Evolutionary conservation across 2,113 vertebrate genomes (phyloP).

Genomic region (Stegastes partitus): DNA sequence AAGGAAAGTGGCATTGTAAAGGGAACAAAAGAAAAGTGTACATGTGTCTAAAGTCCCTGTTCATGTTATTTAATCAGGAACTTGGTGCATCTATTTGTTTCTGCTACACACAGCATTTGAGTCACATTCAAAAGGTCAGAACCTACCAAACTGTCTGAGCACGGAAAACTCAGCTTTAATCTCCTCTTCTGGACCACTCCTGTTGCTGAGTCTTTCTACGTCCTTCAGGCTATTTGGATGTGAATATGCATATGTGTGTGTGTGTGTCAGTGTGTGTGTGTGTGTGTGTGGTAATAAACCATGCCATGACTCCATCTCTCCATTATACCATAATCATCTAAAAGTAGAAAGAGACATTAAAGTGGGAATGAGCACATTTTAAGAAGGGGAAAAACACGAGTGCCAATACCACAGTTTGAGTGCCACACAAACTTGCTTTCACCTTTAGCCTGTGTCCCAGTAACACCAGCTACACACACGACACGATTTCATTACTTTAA

Average conservation of each 20-base stretch:
- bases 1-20: neutral
- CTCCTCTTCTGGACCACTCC: slow-evolving; percentile 54
- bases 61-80: slow-evolving; percentile 13
- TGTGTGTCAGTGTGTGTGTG: slow-evolving; percentile 39
- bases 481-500: slow-evolving; percentile 37
- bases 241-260: slow-evolving; percentile 15
- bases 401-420: slow-evolving; percentile 73
- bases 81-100: slow-evolving; percentile 7
- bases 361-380: slow-evolving; percentile 72
- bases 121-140: slow-evolving; percentile 62
- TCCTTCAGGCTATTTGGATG: slow-evolving; percentile 56
- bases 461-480: slow-evolving; percentile 44
- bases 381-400: slow-evolving; percentile 49
- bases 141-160: slow-evolving; percentile 41
- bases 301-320: slow-evolving; percentile 77
- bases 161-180: slow-evolving; percentile 56
- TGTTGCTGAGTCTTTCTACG: slow-evolving; percentile 40
- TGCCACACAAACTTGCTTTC: slow-evolving; percentile 70
- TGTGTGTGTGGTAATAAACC: slow-evolving; percentile 69
- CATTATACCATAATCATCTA: slow-evolving; percentile 75
- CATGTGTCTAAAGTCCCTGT: neutral
- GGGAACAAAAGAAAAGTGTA: too few relatives aligned
- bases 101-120: slow-evolving; percentile 33
- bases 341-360: slow-evolving; percentile 72
- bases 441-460: slow-evolving; percentile 69